A percentile compares a stretch with the other conserved stretches of the same genome.
phyloP scores from a whole-genome alignment of 2,797 vertebrate species.

The Coreius guichenoti region DNA sequence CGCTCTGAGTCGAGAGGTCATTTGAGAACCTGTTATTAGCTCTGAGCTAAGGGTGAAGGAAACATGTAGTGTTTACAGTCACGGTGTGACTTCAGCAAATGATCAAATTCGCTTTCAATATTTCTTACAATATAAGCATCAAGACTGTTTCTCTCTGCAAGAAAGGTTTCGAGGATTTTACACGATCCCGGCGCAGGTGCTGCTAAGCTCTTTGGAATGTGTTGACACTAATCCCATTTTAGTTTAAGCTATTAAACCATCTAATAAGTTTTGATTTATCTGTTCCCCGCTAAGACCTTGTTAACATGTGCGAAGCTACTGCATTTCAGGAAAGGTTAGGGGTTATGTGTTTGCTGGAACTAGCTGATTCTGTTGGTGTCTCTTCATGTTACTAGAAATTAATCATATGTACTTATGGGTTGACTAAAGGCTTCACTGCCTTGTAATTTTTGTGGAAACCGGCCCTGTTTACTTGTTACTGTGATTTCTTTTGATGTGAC shows the following conservation, averaged over 20 bases:
- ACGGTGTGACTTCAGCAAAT: background rate
- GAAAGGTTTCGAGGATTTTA: background rate
- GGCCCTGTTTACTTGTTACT: constrained; percentile 39
- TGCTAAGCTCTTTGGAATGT: constrained; percentile 10
- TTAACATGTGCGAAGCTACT: constrained; percentile 27
- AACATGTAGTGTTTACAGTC: background rate
- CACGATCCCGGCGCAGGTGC: background rate
- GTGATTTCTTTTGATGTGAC: constrained; percentile 54
- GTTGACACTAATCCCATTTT: constrained; percentile 21
- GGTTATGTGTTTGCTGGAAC: constrained; percentile 25
- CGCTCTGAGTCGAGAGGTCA: constrained; percentile 8
- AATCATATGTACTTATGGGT: constrained; percentile 28
- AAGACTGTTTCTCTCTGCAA: background rate
- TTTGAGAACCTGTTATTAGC: constrained; percentile 36
- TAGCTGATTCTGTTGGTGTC: constrained; percentile 9
- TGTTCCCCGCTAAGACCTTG: background rate
- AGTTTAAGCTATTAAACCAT: constrained; percentile 30
- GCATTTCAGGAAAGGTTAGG: constrained; percentile 30
- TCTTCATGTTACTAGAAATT: constrained; percentile 24
- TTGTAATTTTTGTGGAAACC: constrained; percentile 41
- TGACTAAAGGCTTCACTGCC: constrained; percentile 30
- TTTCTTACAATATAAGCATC: background rate
- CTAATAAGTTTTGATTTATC: constrained; percentile 17
- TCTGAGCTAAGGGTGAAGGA: background rate
- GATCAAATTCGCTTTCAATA: background rate